phyloP scores from a whole-genome alignment of 1,140 invertebrate genomes.

The Nautilus pompilius region DNA sequence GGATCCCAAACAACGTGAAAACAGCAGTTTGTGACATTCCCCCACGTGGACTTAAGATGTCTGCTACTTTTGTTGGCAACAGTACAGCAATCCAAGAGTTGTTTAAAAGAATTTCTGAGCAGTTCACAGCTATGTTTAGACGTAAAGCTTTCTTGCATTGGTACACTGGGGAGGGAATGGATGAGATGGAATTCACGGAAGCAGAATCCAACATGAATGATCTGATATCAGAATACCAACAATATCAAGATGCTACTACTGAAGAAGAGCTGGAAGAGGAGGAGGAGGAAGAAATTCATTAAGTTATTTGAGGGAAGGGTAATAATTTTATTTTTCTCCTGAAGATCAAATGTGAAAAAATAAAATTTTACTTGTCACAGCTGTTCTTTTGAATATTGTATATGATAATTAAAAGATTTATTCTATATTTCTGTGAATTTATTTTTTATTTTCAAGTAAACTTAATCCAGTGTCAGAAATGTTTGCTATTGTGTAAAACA shows the following conservation, averaged over 20 bases:
- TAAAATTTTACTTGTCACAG: too few relatives aligned
- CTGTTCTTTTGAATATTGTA: too few relatives aligned
- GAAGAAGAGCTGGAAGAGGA: slow-evolving; percentile 48
- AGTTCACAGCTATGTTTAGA: slow-evolving; percentile 60
- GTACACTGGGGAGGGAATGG: slow-evolving; percentile 82
- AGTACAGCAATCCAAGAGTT: slow-evolving; percentile 85
- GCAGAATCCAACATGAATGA: slow-evolving; percentile 79
- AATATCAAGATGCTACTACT: slow-evolving; percentile 50
- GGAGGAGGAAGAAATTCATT: slow-evolving; percentile 59
- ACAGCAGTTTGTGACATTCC: slow-evolving; percentile 58
- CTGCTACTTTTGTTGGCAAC: slow-evolving; percentile 63
- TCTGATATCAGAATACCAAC: slow-evolving; percentile 79
- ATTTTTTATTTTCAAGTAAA: too few relatives aligned
- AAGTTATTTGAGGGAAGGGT: too few relatives aligned
- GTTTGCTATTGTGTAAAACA: too few relatives aligned
- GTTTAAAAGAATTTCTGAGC: slow-evolving; percentile 76
- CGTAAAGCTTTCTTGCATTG: slow-evolving; percentile 77
- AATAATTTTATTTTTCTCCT: too few relatives aligned
- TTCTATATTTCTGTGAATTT: too few relatives aligned
- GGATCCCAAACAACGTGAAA: slow-evolving; percentile 85
- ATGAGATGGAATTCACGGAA: slow-evolving; percentile 76
- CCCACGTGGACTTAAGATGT: slow-evolving; percentile 60
- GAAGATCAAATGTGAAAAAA: too few relatives aligned
- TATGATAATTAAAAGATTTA: too few relatives aligned
- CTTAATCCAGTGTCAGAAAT: too few relatives aligned